phyloP scores from a whole-genome alignment of 1,140 invertebrate species.

The Camponotus floridanus region DNA sequence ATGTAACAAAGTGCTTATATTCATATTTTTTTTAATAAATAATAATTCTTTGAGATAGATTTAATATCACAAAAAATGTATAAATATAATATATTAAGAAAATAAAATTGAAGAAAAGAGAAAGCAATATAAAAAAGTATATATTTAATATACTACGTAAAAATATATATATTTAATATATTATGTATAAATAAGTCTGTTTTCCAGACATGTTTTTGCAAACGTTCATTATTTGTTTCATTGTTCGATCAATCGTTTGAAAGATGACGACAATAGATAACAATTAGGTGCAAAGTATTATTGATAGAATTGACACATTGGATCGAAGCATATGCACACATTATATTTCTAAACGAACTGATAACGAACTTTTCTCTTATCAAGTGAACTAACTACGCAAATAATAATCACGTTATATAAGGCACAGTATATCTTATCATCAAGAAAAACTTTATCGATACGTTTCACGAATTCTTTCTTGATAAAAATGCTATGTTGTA shows the following conservation, averaged over 20 bases:
- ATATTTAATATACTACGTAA: too few relatives aligned
- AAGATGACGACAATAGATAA: background rate
- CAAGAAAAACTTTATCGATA: slow-evolving; percentile 43
- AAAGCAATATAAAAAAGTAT: background rate
- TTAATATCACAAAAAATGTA: background rate
- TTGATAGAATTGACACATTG: slow-evolving; percentile 6
- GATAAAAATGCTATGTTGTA: slow-evolving; percentile 42
- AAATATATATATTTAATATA: too few relatives aligned
- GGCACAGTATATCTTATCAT: slow-evolving; percentile 40
- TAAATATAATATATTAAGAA: background rate
- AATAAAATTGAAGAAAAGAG: too few relatives aligned
- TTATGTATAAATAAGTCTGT: background rate
- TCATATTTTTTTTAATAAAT: background rate
- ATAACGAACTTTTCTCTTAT: background rate
- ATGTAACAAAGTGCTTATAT: background rate
- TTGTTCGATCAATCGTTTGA: background rate
- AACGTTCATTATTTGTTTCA: background rate
- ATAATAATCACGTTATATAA: slow-evolving; percentile 44
- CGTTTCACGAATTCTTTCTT: slow-evolving; percentile 29
- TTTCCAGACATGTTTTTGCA: background rate
- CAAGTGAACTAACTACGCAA: slow-evolving; percentile 62
- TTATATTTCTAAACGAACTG: slow-evolving; percentile 1
- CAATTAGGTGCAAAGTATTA: slow-evolving; percentile 16
- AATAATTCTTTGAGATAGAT: slow-evolving; percentile 1
- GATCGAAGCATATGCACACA: background rate